Base-by-base conservation (phyloP, 1,140 invertebrate genomes). In the Chironomus tepperi region DNA sequence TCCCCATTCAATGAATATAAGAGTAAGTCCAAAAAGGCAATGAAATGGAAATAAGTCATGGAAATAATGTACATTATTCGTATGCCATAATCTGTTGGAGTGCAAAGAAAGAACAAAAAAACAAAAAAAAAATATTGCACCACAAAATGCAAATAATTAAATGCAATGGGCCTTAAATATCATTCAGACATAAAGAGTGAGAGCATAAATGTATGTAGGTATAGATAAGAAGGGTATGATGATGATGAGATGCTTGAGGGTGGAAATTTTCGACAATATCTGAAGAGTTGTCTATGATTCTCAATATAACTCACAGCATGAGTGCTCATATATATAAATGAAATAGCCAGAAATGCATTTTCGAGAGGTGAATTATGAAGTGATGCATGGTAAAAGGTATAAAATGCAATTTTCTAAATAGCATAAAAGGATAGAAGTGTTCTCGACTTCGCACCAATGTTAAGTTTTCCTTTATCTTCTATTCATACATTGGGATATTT, bases 151-250 rank as follows among this genome's bases (percentile, higher is more conserved):
- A 57, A 57, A 34, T 57, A 57, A 57, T 57, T 57, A 57, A 57
- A 57, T 57, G 47, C 47, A 57, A n/a, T 57, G 47, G n/a, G 47
- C 47, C 47, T 57, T 57, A 57, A 57, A 57, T 57, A 57, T 57
- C n/a, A 12, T n/a, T 57, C 24, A 34, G 24, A 34, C 24, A 34
- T 57, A n/a, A 57, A 57, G n/a, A n/a, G 47, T 57, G 47, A 57
- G n/a, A 12, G n/a, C n/a, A 57, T n/a, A 47, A 9, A 47, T 47
- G 8, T 47, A 47, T 47, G 43, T 2, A 57, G 43, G 47, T 15
- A 34, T 34, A 34, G 24, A 34, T 34, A 34, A 34, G 24, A 34
- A 5, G 1, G 24, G 24, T 1, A 34, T 34, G n/a, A n/a, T 5
- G 24, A 34, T 34, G 24, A 57, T 5, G 9, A 47, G 43, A 12